Conservation (phyloP, 2,113 vertebrate genomes). For the Montifringilla adamsi region DNA sequence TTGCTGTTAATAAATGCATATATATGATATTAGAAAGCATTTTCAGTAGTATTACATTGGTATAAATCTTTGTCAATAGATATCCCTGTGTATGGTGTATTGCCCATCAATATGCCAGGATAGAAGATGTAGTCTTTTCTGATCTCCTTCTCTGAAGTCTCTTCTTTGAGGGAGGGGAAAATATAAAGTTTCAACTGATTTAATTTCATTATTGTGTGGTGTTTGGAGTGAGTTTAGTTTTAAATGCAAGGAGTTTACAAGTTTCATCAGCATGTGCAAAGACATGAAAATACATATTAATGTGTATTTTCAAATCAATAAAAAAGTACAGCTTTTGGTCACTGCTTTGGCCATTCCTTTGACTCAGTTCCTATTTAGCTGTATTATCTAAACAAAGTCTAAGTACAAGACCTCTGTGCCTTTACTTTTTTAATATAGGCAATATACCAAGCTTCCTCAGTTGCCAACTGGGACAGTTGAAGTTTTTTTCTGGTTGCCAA, state of each 20-base stretch:
- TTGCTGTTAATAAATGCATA: neutral
- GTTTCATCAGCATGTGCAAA: neutral
- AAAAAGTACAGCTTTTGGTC: neutral
- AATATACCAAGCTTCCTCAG: neutral
- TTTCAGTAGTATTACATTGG: too few relatives aligned
- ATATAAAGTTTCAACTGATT: neutral
- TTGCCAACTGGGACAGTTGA: too few relatives aligned
- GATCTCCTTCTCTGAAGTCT: neutral
- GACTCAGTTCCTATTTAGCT: neutral
- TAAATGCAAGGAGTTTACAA: neutral
- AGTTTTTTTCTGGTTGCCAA: neutral
- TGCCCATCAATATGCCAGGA: neutral
- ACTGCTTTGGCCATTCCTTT: neutral
- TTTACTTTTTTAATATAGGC: neutral
- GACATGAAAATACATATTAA: too few relatives aligned
- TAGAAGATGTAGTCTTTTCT: neutral
- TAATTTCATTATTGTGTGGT: neutral
- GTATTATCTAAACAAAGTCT: neutral
- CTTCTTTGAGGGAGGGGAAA: neutral
- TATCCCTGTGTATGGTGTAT: too few relatives aligned
- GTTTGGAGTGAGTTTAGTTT: neutral
- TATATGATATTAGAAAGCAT: neutral
- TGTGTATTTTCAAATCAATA: neutral
- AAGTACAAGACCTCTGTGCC: neutral
- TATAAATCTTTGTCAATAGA: neutral